Evolutionary conservation across 2,888 invertebrate genomes (phyloP).

Genomic region (Eremobia ochroleuca): DNA sequence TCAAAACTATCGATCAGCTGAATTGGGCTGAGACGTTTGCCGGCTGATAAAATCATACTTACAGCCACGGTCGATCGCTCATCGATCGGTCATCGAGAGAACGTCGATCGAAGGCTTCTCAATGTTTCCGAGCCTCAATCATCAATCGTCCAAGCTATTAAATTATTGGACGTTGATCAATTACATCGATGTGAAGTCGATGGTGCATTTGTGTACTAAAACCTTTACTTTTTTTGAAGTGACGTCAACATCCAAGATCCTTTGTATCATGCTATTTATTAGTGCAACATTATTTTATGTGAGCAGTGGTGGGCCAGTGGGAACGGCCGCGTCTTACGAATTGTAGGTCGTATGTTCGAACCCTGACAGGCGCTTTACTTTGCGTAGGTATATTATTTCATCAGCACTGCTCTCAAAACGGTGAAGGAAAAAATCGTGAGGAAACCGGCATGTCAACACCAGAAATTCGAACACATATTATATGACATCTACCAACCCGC

Average conservation of each 20-base stretch:
- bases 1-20: background rate
- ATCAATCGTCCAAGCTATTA: constrained; percentile 27
- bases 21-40: background rate
- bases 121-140: background rate
- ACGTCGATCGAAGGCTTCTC: constrained; percentile 23
- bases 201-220: constrained; percentile 13
- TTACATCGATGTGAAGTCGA: background rate
- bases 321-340: background rate
- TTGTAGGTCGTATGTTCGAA: background rate
- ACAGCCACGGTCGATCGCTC: constrained; percentile 3
- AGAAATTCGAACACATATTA: background rate
- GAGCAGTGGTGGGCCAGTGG: background rate
- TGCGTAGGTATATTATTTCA: background rate
- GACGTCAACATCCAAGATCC: constrained; percentile 5
- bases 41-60: constrained; percentile 16
- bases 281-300: background rate
- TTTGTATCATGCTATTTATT: background rate
- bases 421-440: background rate
- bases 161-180: constrained; percentile 13
- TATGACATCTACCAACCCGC: background rate
- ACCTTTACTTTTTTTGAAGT: background rate
- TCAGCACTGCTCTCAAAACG: background rate
- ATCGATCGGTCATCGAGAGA: constrained; percentile 6
- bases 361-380: background rate
- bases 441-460: background rate